Conservation (phyloP, 2,797 vertebrate species). For the Fratercula arctica region DNA sequence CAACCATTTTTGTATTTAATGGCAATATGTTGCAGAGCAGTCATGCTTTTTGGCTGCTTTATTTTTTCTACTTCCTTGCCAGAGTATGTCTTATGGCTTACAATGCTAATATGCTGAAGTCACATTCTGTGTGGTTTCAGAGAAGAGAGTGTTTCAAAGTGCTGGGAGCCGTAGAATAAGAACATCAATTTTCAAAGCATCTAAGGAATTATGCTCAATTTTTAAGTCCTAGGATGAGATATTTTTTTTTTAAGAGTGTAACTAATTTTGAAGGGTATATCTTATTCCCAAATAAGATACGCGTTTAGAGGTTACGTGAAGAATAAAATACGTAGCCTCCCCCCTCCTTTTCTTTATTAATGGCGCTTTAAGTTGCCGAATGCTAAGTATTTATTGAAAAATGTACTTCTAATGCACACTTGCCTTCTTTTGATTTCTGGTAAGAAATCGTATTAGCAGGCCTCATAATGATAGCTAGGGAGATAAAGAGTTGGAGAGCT, state of each 20-base stretch:
- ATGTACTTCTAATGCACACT: neutral
- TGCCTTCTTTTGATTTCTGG: neutral
- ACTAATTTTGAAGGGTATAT: neutral
- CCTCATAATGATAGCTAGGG: neutral
- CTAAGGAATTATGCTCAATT: neutral
- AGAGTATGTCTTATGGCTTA: neutral
- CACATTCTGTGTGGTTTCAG: neutral
- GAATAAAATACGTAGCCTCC: neutral
- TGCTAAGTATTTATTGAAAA: neutral
- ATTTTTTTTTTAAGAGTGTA: neutral
- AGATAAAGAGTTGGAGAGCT: neutral
- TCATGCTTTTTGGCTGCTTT: neutral
- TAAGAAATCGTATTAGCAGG: neutral
- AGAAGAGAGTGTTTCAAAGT: neutral
- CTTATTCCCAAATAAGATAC: neutral
- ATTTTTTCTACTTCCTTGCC: neutral
- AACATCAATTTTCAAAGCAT: neutral
- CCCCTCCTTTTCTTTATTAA: neutral
- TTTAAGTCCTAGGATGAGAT: neutral
- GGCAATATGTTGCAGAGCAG: neutral
- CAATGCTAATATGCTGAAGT: neutral
- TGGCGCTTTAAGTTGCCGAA: neutral
- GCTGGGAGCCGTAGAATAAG: neutral
- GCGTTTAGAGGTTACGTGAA: neutral
- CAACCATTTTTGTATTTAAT: conserved; percentile 1